Base-by-base conservation (phyloP, 2,797 vertebrate species). In the Stomatorhinus walkeri region DNA sequence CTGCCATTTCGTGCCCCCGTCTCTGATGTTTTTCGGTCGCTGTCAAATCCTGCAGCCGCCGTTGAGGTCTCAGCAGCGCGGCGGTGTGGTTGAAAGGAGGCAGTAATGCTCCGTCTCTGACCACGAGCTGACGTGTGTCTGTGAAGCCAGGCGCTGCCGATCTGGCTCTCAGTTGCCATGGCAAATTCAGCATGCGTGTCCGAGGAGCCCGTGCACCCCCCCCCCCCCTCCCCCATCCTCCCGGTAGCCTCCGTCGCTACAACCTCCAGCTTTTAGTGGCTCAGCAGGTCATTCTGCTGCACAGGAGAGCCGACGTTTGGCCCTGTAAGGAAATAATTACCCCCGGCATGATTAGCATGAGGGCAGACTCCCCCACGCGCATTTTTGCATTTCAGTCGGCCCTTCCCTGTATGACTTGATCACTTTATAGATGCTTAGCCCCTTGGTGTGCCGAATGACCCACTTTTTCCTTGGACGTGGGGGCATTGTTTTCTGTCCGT, bases 351-450 rank as follows among this genome's bases (percentile, higher is more conserved):
- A 64, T 84, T 52, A 51, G 46, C 12, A 49, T 22, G 36, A 3
- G n/a, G 43, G 54, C 56, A 1, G 52, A 10, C 24, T 61, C 79
- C 56, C 79, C 81, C 54, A 59, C 36, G 16, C 24, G 1, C 19
- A 51, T 86, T 49, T 52, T 49, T 43, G 43, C 81, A 14, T 64
- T n/a, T 36, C 54, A 85, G 43, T 49, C 16, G 1, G 79, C 22
- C 24, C 24, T 19, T 19, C n/a, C 40, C 6, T 16, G n/a, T 22
- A 8, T 1, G n/a, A 19, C 85, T 59, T 54, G 12, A 54, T 28
- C 28, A 43, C 7, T 84, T 85, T 51, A 85, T 61, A 85, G 81
- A 19, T 28, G 46, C n/a, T 85, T 48, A 85, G 22, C 88, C 88
- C 83, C 32, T 36, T 14, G n/a, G 12, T 24, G 59, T 8, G 2